Conservation (phyloP, 2,113 vertebrate species). For the Turdus rufiventris region DNA sequence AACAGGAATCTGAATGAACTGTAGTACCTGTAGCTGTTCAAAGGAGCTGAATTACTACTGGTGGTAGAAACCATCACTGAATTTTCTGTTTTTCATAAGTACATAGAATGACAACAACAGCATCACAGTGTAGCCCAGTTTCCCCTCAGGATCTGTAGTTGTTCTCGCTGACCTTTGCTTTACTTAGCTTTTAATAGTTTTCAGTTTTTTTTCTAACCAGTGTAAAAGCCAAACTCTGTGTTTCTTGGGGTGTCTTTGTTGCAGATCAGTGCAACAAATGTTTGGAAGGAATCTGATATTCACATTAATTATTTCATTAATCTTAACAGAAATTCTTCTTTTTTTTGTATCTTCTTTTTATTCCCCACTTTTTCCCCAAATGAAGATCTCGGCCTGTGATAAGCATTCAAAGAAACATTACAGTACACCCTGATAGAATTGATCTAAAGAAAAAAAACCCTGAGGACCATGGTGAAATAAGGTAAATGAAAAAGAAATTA, state of each 20-base stretch:
- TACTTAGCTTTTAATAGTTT: neutral
- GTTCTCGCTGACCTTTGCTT: neutral
- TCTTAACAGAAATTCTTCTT: neutral
- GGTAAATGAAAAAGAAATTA: constrained; percentile 66
- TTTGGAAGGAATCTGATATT: neutral
- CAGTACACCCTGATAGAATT: constrained; percentile 77
- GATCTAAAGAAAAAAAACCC: constrained; percentile 78
- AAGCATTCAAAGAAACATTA: constrained; percentile 81
- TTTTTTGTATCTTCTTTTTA: neutral
- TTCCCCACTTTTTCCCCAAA: neutral
- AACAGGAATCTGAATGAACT: neutral
- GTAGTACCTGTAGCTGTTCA: neutral
- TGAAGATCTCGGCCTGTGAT: constrained; percentile 87
- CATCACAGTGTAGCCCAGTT: neutral
- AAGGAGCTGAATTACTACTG: neutral
- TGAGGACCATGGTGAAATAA: constrained; percentile 76
- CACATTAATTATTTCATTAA: neutral
- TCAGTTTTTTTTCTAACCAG: neutral
- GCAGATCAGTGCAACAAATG: neutral
- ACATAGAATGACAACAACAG: neutral
- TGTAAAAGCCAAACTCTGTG: neutral
- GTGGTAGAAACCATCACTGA: neutral
- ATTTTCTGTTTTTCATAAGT: rapidly evolving
- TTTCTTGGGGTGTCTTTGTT: neutral
- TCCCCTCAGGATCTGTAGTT: neutral